Base-by-base conservation (phyloP, 2,888 invertebrate species). In the Lepidochitona cinerea region DNA sequence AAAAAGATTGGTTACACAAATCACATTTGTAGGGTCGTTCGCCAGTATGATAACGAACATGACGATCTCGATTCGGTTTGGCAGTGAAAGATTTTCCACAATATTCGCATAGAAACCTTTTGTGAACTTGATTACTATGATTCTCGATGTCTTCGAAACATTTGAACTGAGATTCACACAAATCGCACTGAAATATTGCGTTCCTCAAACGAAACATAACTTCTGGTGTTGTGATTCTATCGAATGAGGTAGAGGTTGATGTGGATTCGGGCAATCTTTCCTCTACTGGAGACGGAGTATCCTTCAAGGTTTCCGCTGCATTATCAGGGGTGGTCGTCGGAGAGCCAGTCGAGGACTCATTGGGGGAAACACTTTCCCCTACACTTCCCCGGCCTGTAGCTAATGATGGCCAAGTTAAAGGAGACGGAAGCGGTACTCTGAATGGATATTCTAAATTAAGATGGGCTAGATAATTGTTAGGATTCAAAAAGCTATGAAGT, bases 81-180 rank as follows among this genome's bases (percentile, higher is more conserved):
- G 89, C 87, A 1, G 89, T 89, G 78, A 89, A 89, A n/a, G 82
- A 82, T 74, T 88, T 88, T 5, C 87, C 83, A 77, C 89, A 89
- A 75, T 85, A 88, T 72, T 85, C 84, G 75, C 89, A 89, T 36
- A 88, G 83, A 70, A 80, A 88, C 4, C 88, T 84, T n/a, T 84
- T 83, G 77, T 89, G 89, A 0, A 84, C 77, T 5, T 76, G 74
- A 33, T 81, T 83, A 70, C 88, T 86, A 77, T 89, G 89, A 0
- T 69, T 75, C 71, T 89, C 89, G 69, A 87, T 84, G 37, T 80
- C 77, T 2, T 84, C 78, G 77, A 88, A 89, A 53, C 82, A 78
- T 1, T 68, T 65, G 73, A 83, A 87, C 3, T 72, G 73, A 53
- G 79, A 79, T 7, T 79, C 75, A 68, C 87, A 87, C 6, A 81